A percentile compares a stretch with the other conserved stretches of the same genome.
These are phyloP conservation scores for Manis pentadactyla DNA, from an alignment of 2,797 vertebrate genomes.

Conservation along the genomic window DNA sequence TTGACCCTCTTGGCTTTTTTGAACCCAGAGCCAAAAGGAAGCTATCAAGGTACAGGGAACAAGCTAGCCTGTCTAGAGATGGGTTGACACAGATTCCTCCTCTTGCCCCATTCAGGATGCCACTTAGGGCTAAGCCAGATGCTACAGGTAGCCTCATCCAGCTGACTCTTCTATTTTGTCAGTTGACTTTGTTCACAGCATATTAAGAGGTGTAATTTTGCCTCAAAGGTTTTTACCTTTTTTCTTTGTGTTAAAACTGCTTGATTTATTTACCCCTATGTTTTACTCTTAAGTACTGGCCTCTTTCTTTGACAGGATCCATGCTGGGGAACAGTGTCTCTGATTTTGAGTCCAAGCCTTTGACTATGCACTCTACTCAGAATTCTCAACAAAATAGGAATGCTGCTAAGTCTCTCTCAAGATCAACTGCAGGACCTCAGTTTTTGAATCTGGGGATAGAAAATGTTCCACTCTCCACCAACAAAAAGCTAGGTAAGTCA, in stretches of 20 bases:
- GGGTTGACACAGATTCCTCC: neutral
- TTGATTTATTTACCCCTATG: neutral
- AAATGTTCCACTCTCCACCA: constrained; percentile 78
- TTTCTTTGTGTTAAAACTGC: constrained; percentile 2
- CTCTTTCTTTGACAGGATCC: constrained; percentile 80
- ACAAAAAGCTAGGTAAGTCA: constrained; percentile 87
- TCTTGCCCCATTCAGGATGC: neutral
- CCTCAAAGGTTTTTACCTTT: neutral
- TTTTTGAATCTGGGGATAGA: constrained; percentile 79
- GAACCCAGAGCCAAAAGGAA: neutral
- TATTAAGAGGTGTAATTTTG: constrained; percentile 48
- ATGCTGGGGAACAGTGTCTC: constrained; percentile 83
- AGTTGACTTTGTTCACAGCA: constrained; percentile 34
- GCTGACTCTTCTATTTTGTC: neutral
- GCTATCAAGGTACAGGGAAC: neutral
- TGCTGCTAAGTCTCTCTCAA: constrained; percentile 78
- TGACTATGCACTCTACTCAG: constrained; percentile 77
- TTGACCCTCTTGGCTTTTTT: neutral
- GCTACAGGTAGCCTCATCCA: neutral
- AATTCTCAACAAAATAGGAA: constrained; percentile 80
- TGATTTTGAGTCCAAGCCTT: constrained; percentile 82
- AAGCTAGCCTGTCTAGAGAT: neutral
- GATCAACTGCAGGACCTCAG: constrained; percentile 67
- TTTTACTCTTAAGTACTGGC: constrained; percentile 49
- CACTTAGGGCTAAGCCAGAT: neutral